Evolutionary conservation across 2,888 invertebrate genomes (phyloP), one percentile per base, ranked within the genome.

Genomic region (Eilema griseolum): DNA sequence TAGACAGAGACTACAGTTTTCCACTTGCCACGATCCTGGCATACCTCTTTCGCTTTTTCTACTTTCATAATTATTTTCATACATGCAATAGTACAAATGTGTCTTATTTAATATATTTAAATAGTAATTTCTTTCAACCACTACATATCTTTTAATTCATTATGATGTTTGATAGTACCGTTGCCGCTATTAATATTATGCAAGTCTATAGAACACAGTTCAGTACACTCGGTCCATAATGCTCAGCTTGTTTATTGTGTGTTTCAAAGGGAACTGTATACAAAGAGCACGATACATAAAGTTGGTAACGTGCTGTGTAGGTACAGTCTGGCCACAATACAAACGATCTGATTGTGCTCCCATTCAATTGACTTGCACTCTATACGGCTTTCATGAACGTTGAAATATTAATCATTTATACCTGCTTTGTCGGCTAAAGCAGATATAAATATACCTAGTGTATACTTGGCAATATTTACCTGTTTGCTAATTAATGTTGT

Each of bases 181-280:
- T 80, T 82, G 69, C 72, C 23, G 65, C 37, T 23, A 59, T 5
- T 16, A 14, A 33, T 26, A 60, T 56, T 65, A 26, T 37, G 56
- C 57, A 56, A 37, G n/a, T 67, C 73, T 69, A 80, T 80, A 83
- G 72, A 77, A 79, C 66, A 82, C 85, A 86, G 84, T 89, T 87
- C 88, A 86, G 84, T 86, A 86, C 83, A 75, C 83, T 79, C 77
- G 28, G 80, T 82, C 82, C 76, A 87, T 85, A 87, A 87, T 88
- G 83, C 85, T 74, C 77, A 77, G 86, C 85, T 87, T 87, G 89
- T 89, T 89, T 89, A 89, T 90, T 88, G 88, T 88, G 82, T 87
- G 87, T 89, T 89, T 88, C 89, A 89, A 90, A 90, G 89, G 88
- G 85, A 85, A 73, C 69, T 56, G 69, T 83, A 81, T 84, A 89